Evolutionary conservation across 2,888 invertebrate genomes (phyloP).

Genomic region (Polyploca ridens): DNA sequence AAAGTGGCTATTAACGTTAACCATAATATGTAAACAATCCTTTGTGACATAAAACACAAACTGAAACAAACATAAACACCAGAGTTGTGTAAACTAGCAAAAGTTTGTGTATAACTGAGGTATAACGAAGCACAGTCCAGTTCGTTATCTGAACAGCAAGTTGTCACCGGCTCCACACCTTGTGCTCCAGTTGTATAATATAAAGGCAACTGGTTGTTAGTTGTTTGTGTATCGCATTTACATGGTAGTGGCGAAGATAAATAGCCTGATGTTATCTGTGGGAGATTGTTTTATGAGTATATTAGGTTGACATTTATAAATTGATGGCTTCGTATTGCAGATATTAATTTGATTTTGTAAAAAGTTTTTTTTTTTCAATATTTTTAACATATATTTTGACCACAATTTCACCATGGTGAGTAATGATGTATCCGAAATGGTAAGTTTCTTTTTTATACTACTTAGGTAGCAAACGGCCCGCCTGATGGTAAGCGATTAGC

Average conservation of each 20-base stretch:
- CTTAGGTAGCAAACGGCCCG: no score
- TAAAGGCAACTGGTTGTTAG: conserved; percentile 26
- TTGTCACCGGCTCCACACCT: conserved; percentile 33
- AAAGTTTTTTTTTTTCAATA: no score
- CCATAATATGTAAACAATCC: neutral
- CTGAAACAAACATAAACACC: neutral
- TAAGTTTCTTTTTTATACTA: no score
- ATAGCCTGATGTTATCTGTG: no score
- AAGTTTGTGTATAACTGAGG: neutral
- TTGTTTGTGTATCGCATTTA: conserved; percentile 25
- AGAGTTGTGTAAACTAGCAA: conserved; percentile 4
- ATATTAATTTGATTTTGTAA: no score
- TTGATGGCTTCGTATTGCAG: no score
- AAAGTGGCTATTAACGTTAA: no score
- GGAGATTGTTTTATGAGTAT: no score
- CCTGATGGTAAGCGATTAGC: no score
- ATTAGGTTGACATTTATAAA: neutral
- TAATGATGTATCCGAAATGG: no score
- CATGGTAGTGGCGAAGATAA: neutral
- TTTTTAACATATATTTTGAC: no score
- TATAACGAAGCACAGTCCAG: conserved; percentile 36
- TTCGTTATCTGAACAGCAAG: conserved; percentile 43
- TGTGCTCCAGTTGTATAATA: conserved; percentile 30
- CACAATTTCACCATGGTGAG: no score
- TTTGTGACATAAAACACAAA: neutral